Evolutionary conservation across 2,888 invertebrate species (phyloP).

Genomic region (Tiliacea aurago): DNA sequence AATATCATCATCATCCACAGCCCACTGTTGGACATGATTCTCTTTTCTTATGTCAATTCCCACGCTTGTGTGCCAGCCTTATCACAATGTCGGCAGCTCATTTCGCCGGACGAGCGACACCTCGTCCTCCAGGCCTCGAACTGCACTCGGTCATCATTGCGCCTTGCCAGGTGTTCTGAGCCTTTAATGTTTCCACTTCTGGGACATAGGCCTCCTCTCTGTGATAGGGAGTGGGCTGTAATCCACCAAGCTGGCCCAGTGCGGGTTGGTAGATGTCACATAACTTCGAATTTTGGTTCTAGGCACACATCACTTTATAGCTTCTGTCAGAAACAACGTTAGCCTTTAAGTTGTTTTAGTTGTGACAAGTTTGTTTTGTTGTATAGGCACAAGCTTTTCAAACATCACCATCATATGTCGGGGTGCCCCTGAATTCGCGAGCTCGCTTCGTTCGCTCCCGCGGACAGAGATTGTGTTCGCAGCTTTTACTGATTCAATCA

Average conservation of each 20-base stretch:
- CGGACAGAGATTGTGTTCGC: background rate
- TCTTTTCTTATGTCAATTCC: background rate
- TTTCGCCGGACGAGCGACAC: no score
- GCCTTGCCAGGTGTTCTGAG: background rate
- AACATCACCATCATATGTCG: background rate
- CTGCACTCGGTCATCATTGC: no score
- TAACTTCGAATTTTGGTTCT: no score
- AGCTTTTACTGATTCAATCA: constrained; percentile 1
- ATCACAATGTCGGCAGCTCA: no score
- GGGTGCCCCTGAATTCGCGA: no score
- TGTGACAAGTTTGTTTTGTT: constrained; percentile 3
- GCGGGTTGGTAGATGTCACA: no score
- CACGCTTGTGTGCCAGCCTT: background rate
- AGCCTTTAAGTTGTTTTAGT: background rate
- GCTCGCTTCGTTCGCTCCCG: background rate
- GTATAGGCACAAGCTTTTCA: background rate
- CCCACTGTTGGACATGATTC: no score
- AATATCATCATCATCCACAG: no score
- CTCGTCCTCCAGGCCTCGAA: background rate
- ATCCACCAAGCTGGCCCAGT: no score
- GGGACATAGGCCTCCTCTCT: no score
- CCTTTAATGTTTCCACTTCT: no score
- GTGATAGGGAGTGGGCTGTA: no score
- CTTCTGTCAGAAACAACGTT: background rate
- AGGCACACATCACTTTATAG: background rate